A percentile compares a stretch with the other conserved stretches of the same genome.
These are phyloP conservation scores for Cardinalis cardinalis DNA, from an alignment of 2,113 vertebrate species.

Conservation along the genomic window DNA sequence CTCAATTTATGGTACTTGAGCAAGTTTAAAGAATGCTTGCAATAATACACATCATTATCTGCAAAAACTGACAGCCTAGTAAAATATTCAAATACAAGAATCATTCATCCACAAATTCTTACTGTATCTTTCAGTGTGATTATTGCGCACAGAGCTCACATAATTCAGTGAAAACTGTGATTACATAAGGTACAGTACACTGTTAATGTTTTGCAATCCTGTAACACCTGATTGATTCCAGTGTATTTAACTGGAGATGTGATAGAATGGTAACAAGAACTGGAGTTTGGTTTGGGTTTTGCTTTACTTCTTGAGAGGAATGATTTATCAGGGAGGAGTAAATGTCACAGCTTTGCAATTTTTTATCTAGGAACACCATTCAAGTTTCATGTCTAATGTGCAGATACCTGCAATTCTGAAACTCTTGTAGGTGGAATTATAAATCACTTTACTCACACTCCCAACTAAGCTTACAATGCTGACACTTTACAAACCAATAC, in stretches of 20 bases:
- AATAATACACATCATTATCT: not conserved
- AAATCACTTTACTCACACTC: not conserved
- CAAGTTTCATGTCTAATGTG: not conserved
- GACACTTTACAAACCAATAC: not conserved
- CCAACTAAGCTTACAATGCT: not conserved
- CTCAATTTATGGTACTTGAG: not conserved
- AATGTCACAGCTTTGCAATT: not conserved
- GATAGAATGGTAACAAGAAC: not conserved
- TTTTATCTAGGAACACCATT: not conserved
- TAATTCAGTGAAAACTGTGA: not conserved
- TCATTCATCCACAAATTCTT: not conserved
- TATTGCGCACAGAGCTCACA: not conserved
- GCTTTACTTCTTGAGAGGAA: not conserved
- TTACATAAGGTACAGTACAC: not conserved
- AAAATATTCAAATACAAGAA: not conserved
- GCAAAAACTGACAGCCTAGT: not conserved
- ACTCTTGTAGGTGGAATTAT: not conserved
- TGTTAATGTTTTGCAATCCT: not conserved
- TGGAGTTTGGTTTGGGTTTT: not conserved
- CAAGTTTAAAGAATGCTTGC: not conserved
- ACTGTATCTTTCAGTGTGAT: not conserved
- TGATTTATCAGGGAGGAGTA: not conserved
- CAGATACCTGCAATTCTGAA: constrained; percentile 22
- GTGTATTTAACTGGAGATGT: not conserved
- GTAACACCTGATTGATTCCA: not conserved